Evolutionary conservation across 2,888 invertebrate species (phyloP), one percentile per base, ranked within the genome.

Genomic region (Himalopsyche japonica): DNA sequence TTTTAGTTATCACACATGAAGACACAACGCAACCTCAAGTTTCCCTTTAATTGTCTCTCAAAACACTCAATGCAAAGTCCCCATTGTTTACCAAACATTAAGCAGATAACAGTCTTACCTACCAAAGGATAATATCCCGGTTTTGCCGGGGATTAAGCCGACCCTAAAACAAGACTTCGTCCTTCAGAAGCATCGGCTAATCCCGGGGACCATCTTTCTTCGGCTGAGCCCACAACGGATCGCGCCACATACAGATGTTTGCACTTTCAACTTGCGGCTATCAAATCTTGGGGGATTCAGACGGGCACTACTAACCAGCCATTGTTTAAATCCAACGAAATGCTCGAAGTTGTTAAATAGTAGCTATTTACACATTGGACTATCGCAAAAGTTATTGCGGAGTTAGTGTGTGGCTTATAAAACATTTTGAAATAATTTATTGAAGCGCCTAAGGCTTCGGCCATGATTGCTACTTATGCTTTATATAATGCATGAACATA

Each of bases 11-110:
- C 70, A 70, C 70, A 70, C 70, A 70, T 70, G 70, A 70, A 70
- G 70, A 70, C 70, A 30, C 70, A 30, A 70, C 27, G 70, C 27
- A 70, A 70, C 70, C 70, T 70, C 70, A 70, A 70, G 70, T 70
- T 79, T 76, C 76, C 64, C 49, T 78, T 83, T 84, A 86, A 86
- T 84, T 86, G 86, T 84, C 84, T 86, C 84, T 83, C 83, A 85
- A 83, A 83, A 85, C 79, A 77, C 81, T 76, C 85, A 83, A 86
- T 84, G 78, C 83, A 79, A 83, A 86, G 92, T 92, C 92, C 92
- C 89, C 84, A 92, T 92, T 92, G 92, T 92, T 92, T 92, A 92
- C 92, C 92, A 92, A 92, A 92, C 92, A 92, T 92, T 92, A 92
- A 92, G 91, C 92, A 92, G 92, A 92, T 92, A 92, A 92, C 92